These are phyloP conservation scores for Aphidoletes aphidimyza DNA, from an alignment of 2,888 invertebrate species.

Conservation along the genomic window DNA sequence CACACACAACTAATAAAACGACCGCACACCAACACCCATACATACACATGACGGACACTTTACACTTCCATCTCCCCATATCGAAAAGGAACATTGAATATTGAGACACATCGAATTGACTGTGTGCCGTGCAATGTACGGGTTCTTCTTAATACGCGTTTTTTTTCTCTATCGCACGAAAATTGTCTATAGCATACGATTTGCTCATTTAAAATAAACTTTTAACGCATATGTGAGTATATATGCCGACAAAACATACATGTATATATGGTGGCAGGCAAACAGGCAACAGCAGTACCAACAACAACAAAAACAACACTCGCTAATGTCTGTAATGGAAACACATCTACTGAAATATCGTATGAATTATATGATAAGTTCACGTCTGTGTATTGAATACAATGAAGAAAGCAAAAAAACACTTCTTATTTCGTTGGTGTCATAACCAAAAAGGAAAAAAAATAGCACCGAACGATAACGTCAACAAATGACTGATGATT, in stretches of 20 bases:
- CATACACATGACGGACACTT: neutral
- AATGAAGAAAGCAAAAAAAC: neutral
- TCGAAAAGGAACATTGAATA: neutral
- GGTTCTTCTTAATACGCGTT: neutral
- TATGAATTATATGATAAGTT: slow-evolving; percentile 30
- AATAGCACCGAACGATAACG: slow-evolving; percentile 13
- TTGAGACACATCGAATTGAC: neutral
- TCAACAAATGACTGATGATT: slow-evolving; percentile 39
- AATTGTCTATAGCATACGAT: slow-evolving; percentile 1
- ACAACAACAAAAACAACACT: neutral
- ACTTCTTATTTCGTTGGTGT: slow-evolving; percentile 43
- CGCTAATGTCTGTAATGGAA: neutral
- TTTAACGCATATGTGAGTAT: neutral
- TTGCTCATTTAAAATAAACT: slow-evolving; percentile 49
- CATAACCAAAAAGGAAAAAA: slow-evolving; percentile 36
- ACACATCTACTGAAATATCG: slow-evolving; percentile 2
- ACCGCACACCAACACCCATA: too few species aligned
- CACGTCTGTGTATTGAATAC: neutral
- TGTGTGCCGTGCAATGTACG: neutral
- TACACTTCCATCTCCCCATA: neutral
- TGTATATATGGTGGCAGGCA: neutral
- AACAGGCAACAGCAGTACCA: neutral
- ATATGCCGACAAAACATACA: neutral
- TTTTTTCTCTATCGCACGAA: neutral
- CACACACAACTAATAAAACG: too few species aligned